Conservation (phyloP, 2,888 invertebrate genomes). For the Clunio marinus region DNA sequence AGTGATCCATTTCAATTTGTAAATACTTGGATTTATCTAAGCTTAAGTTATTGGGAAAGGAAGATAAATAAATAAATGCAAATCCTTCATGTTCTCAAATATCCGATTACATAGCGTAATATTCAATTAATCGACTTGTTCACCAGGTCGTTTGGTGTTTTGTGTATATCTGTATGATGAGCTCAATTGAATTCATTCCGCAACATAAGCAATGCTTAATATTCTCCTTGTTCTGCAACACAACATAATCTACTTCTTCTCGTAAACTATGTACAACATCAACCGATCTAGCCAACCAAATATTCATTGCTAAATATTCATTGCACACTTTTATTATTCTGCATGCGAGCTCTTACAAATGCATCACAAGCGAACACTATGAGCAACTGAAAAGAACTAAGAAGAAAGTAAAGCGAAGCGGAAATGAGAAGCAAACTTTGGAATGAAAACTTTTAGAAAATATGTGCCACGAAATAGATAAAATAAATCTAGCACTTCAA, state of each 20-base stretch:
- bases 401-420: too few species aligned
- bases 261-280: too few species aligned
- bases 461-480: too few species aligned
- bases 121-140: constrained; percentile 12
- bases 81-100: too few species aligned
- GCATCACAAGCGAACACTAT: constrained; percentile 1
- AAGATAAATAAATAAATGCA: too few species aligned
- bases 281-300: too few species aligned
- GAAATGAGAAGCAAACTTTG: constrained; percentile 10
- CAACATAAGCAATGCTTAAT: not conserved
- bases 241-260: constrained; percentile 5
- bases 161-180: not conserved
- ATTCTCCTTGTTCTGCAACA: not conserved
- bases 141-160: constrained; percentile 9
- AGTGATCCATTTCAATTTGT: too few species aligned
- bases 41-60: too few species aligned
- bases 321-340: not conserved
- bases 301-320: too few species aligned
- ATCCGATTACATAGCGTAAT: constrained; percentile 9
- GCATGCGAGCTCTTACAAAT: constrained; percentile 9
- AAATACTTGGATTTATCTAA: too few species aligned
- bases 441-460: not conserved
- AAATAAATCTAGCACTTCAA: too few species aligned
- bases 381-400: too few species aligned
- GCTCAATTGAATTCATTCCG: constrained; percentile 11